Conservation (phyloP, 2,888 invertebrate genomes). For the Campoplex capitator region DNA sequence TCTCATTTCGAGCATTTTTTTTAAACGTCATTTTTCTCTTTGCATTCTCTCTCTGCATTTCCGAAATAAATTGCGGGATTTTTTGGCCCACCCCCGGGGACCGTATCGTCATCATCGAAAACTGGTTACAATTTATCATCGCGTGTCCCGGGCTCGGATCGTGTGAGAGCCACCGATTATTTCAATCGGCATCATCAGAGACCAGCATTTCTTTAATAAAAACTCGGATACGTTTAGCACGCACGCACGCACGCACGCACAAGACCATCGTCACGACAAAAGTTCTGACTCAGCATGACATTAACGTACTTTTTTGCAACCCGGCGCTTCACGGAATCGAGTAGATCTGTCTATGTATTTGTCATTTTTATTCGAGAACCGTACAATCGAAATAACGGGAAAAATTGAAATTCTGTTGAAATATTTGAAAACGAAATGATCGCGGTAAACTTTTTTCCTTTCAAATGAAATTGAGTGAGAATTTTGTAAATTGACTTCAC, state of each 20-base stretch:
- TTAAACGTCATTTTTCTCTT: not conserved
- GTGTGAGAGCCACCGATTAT: slow-evolving; percentile 27
- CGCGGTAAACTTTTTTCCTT: not conserved
- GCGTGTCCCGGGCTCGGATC: slow-evolving; percentile 7
- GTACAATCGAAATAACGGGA: not conserved
- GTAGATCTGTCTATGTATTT: not conserved
- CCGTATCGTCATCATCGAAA: slow-evolving; percentile 19
- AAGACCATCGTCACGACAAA: not conserved
- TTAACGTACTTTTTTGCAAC: not conserved
- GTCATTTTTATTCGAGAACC: not conserved
- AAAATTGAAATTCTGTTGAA: not conserved
- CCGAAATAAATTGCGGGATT: not conserved
- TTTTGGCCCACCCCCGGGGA: not conserved
- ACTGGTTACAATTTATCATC: slow-evolving; percentile 25
- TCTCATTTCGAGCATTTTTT: not conserved
- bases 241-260: slow-evolving; percentile 18
- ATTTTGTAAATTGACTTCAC: not conserved
- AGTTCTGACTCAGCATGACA: not conserved
- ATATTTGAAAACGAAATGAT: not conserved
- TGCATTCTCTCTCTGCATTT: not conserved
- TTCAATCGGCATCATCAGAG: slow-evolving; percentile 28
- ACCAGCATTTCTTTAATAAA: slow-evolving; percentile 23
- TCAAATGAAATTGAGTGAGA: not conserved
- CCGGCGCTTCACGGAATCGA: not conserved
- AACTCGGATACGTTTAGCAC: slow-evolving; percentile 17